phyloP scores from a whole-genome alignment of 2,888 invertebrate species.

The Netelia virgata region DNA sequence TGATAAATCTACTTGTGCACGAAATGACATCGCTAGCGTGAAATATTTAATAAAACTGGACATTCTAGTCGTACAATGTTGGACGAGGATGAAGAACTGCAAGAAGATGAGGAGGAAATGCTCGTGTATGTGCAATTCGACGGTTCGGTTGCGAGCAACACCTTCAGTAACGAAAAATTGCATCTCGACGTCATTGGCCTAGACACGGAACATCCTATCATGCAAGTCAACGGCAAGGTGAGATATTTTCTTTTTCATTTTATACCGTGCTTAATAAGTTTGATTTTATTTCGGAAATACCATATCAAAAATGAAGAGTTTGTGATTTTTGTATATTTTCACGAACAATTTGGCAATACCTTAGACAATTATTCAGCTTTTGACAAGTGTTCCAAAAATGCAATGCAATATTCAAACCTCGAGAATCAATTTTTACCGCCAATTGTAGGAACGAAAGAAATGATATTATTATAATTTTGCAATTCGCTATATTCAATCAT shows the following conservation, averaged over 20 bases:
- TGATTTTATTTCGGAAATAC: neutral
- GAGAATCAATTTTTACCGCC: too few species aligned
- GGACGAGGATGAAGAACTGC: constrained; percentile 73
- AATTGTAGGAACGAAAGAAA: too few species aligned
- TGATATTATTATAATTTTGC: too few species aligned
- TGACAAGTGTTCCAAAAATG: too few species aligned
- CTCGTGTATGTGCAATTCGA: constrained; percentile 88
- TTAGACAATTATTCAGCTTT: too few species aligned
- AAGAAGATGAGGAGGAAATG: constrained; percentile 87
- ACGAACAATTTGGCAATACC: too few species aligned
- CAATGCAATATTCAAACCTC: too few species aligned
- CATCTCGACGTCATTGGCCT: constrained; percentile 88
- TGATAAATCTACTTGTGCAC: neutral
- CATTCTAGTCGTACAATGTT: constrained; percentile 43
- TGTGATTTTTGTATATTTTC: neutral
- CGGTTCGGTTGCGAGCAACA: constrained; percentile 84
- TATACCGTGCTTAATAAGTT: neutral
- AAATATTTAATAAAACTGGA: neutral
- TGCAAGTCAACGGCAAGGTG: constrained; percentile 90
- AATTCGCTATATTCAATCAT: too few species aligned
- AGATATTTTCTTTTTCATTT: constrained; percentile 76
- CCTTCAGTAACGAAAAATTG: constrained; percentile 86
- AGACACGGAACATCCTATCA: constrained; percentile 88
- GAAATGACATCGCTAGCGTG: neutral
- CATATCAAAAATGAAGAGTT: neutral